A percentile compares a stretch with the other conserved stretches of the same genome.
These are phyloP conservation scores for Leptinotarsa haldemani DNA, from an alignment of 2,888 invertebrate genomes.

Conservation along the genomic window DNA sequence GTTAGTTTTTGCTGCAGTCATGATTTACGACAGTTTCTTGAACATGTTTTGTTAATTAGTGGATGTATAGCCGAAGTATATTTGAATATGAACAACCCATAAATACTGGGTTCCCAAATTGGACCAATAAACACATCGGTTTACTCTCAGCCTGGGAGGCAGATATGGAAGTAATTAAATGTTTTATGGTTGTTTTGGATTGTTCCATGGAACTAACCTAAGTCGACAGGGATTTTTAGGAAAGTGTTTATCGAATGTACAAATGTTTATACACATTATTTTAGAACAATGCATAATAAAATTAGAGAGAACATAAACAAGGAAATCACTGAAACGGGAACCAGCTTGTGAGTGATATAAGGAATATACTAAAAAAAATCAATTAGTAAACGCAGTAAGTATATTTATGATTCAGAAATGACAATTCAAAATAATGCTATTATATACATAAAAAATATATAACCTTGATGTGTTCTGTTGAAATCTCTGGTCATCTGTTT, in stretches of 20 bases:
- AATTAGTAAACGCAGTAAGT: no score
- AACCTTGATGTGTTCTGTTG: no score
- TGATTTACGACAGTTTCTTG: constrained; percentile 46
- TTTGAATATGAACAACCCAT: constrained; percentile 22
- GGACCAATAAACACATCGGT: constrained; percentile 18
- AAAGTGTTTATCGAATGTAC: not conserved
- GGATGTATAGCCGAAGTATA: constrained; percentile 22
- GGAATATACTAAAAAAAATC: no score
- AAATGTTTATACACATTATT: no score
- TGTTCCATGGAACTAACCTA: not conserved
- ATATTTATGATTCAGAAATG: no score
- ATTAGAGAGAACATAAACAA: no score
- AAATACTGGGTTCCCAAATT: constrained; percentile 24
- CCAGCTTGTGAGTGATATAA: no score
- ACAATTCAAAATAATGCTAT: no score
- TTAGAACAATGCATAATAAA: no score
- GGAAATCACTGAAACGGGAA: no score
- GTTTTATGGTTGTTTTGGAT: not conserved
- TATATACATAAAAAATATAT: no score
- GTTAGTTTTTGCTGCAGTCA: constrained; percentile 47
- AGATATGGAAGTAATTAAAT: constrained; percentile 4
- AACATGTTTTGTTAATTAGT: constrained; percentile 43
- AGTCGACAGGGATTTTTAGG: not conserved
- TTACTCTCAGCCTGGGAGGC: not conserved
- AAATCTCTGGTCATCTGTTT: no score